A percentile compares a stretch with the other conserved stretches of the same genome.
Conservation (phyloP, 2,113 vertebrate genomes). For the human region GRCh38 chr4:71235501-71236000, state of each 20-base stretch:
- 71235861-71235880: neutral
- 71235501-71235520: slow-evolving; percentile 70
- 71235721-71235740: slow-evolving; percentile 53
- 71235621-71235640: slow-evolving; percentile 53
- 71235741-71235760: slow-evolving; percentile 57
- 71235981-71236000: slow-evolving; percentile 86
- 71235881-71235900: slow-evolving; percentile 31
- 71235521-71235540: slow-evolving; percentile 41
- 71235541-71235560: slow-evolving; percentile 68
- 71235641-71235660: slow-evolving; percentile 57
- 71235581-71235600: slow-evolving; percentile 73
- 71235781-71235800: slow-evolving; percentile 32
- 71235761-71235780: slow-evolving; percentile 73
- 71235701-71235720: slow-evolving; percentile 46
- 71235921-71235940: slow-evolving; percentile 62
- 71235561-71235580: slow-evolving; percentile 68
- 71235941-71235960: slow-evolving; percentile 84
- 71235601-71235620: slow-evolving; percentile 68
- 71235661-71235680: slow-evolving; percentile 45
- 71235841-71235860: slow-evolving; percentile 45
- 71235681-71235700: slow-evolving; percentile 33
- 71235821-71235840: slow-evolving; percentile 61
- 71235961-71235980: slow-evolving; percentile 85
- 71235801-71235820: slow-evolving; percentile 54
- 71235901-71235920: slow-evolving; percentile 66